Evolutionary conservation across 37 sponge, comb jelly and placozoan species (phyloP).

Genomic region (Eunapius fragilis): DNA sequence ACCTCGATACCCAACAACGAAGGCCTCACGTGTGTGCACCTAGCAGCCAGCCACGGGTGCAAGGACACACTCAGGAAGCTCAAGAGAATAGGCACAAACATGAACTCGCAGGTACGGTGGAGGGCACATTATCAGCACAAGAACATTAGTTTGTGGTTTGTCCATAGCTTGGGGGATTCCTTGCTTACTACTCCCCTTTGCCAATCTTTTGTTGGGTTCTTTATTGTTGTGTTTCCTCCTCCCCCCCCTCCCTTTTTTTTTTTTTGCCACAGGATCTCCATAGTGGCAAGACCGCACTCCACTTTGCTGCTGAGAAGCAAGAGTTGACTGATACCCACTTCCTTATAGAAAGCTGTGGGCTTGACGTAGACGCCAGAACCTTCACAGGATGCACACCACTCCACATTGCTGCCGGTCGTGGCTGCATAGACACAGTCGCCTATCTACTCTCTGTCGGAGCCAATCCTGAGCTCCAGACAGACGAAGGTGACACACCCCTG

Average conservation of each 20-base stretch:
- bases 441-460: conserved; percentile 79
- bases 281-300: conserved; percentile 80
- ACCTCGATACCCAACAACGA: conserved; percentile 51
- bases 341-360: conserved; percentile 59
- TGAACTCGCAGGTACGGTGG: conserved; percentile 67
- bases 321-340: conserved; percentile 49
- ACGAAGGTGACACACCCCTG: conserved; percentile 69
- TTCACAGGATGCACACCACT: conserved; percentile 81
- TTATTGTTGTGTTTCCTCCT: neutral
- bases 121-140: too few relatives aligned
- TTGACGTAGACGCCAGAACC: conserved; percentile 61
- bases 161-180: too few relatives aligned
- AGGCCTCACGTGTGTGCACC: conserved; percentile 72
- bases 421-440: conserved; percentile 53
- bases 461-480: conserved; percentile 60
- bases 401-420: conserved; percentile 84
- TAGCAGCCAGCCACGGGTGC: conserved; percentile 53
- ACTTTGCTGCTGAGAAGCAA: conserved; percentile 63
- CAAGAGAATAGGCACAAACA: conserved; percentile 62
- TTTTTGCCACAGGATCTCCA: conserved; percentile 67
- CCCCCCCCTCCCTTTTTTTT: too few relatives aligned
- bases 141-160: too few relatives aligned
- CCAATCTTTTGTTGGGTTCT: too few relatives aligned
- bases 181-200: too few relatives aligned
- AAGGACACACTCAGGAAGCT: conserved; percentile 53